phyloP scores from a whole-genome alignment of 2,888 invertebrate genomes.

The Reticulitermes lucifugus region DNA sequence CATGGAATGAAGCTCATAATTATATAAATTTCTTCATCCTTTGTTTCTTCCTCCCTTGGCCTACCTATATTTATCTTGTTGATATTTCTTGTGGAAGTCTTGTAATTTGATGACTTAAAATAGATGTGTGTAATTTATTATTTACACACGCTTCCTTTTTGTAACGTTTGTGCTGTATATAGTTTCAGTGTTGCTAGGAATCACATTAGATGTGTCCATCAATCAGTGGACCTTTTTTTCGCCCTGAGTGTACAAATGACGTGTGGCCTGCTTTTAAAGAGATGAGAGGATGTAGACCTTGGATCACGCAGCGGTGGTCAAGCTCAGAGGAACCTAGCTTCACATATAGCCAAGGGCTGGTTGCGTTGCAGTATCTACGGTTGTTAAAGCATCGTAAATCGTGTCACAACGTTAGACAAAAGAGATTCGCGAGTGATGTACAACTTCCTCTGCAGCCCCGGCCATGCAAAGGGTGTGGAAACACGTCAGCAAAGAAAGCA shows the following conservation, averaged over 20 bases:
- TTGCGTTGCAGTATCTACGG: neutral
- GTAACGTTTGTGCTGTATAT: too few species aligned
- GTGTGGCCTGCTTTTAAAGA: neutral
- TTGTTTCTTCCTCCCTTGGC: too few species aligned
- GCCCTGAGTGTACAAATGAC: neutral
- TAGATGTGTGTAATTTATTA: too few species aligned
- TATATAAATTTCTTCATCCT: too few species aligned
- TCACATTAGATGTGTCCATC: neutral
- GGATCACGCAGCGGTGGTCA: neutral
- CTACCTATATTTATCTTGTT: too few species aligned
- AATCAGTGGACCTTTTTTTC: neutral
- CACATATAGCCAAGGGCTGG: neutral
- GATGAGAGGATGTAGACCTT: neutral
- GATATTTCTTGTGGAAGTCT: too few species aligned
- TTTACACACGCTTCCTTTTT: too few species aligned
- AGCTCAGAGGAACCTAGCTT: neutral
- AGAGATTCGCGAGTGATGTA: slow-evolving; percentile 14
- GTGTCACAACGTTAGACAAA: neutral
- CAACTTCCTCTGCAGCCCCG: neutral
- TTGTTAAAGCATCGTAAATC: neutral
- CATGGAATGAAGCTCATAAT: too few species aligned
- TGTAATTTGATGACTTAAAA: too few species aligned
- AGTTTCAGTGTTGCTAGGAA: too few species aligned
- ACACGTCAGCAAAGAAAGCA: neutral
- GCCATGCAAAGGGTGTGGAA: neutral